Percentiles rank a stretch among this genome's conserved stretches.
Evolutionary conservation across 2,113 vertebrate species (phyloP).

Genomic region (Buteo buteo): DNA sequence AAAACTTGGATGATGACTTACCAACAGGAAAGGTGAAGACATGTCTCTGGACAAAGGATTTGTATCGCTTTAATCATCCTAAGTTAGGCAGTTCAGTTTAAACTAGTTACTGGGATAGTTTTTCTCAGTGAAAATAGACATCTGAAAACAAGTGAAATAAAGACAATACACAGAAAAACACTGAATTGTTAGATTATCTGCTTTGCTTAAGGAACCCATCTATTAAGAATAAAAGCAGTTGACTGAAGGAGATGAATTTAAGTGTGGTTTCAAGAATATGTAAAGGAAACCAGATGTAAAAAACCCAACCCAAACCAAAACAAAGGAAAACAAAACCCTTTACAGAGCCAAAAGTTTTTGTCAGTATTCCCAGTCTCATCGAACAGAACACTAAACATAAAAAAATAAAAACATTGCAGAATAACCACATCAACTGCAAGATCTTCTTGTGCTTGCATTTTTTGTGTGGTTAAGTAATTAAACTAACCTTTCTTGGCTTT

Average conservation of each 20-base stretch:
- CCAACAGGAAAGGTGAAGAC: neutral
- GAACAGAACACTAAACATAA: neutral
- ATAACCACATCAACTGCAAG: neutral
- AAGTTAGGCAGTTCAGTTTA: neutral
- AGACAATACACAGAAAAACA: neutral
- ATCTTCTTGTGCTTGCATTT: neutral
- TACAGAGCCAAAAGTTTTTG: neutral
- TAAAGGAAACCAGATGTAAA: neutral
- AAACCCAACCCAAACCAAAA: rapidly evolving
- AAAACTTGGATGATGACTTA: neutral
- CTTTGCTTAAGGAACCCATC: neutral
- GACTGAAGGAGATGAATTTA: neutral
- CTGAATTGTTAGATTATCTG: neutral
- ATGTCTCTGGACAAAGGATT: neutral
- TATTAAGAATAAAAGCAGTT: neutral
- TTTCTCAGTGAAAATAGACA: neutral
- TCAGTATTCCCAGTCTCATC: neutral
- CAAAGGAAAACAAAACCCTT: neutral
- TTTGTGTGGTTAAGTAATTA: neutral
- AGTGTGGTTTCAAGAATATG: neutral
- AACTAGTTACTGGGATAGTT: neutral
- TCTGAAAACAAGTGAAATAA: neutral
- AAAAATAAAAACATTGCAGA: neutral
- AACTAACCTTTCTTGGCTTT: neutral
- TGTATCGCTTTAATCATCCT: neutral